Evolutionary conservation across 2,888 invertebrate species (phyloP).

Genomic region (Neuroscelio doddi): DNA sequence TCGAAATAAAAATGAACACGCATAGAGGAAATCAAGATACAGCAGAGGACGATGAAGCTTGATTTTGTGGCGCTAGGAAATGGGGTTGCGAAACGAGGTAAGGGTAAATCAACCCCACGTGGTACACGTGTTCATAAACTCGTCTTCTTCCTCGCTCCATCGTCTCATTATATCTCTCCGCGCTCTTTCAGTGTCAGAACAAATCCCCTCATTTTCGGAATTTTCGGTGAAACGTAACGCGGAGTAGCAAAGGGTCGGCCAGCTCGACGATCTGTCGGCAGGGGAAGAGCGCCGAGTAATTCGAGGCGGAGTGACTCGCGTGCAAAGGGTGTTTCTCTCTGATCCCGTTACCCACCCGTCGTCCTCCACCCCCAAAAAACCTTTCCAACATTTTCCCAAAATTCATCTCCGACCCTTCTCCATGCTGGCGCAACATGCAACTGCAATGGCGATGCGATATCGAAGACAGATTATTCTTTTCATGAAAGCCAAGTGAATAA

Average conservation of each 20-base stretch:
- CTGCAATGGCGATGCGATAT: constrained; percentile 45
- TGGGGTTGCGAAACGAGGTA: constrained; percentile 29
- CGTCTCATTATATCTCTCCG: constrained; percentile 9
- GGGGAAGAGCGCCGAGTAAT: constrained; percentile 55
- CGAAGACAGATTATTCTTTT: no score
- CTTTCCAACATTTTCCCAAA: constrained; percentile 27
- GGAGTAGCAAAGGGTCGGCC: constrained; percentile 22
- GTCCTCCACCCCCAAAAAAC: constrained; percentile 35
- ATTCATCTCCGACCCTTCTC: constrained; percentile 7
- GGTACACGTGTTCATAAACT: constrained; percentile 38
- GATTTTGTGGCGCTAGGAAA: constrained; percentile 23
- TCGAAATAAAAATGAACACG: constrained; percentile 6
- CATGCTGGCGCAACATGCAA: constrained; percentile 30
- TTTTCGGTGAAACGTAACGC: constrained; percentile 58
- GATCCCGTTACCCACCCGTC: constrained; percentile 50
- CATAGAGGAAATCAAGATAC: constrained; percentile 12
- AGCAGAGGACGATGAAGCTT: constrained; percentile 15
- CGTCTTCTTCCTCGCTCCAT: constrained; percentile 16
- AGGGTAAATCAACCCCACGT: constrained; percentile 42
- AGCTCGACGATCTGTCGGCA: constrained; percentile 35
- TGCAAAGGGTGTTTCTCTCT: constrained; percentile 40
- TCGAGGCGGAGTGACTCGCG: constrained; percentile 57
- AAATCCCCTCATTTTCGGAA: constrained; percentile 66
- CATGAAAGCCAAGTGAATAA: no score
- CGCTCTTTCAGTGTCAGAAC: constrained; percentile 48